Evolutionary conservation across 2,113 vertebrate genomes (phyloP).

Genomic region (Poicephalus meyeri): DNA sequence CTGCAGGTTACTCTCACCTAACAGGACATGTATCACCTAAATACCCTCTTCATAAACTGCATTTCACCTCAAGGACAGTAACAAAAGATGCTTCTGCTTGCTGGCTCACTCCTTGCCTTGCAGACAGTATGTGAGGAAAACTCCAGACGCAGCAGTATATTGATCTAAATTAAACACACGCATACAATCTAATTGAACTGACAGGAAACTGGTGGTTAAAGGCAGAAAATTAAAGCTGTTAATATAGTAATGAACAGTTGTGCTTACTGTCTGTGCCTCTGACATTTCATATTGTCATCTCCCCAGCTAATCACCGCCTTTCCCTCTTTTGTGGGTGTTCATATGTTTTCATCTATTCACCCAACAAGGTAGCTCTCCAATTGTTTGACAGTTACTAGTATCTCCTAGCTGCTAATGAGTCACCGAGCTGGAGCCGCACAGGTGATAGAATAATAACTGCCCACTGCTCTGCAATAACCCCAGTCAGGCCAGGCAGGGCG

Average conservation of each 20-base stretch:
- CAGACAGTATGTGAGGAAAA: not conserved
- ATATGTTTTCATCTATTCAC: constrained; percentile 61
- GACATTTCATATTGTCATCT: constrained; percentile 69
- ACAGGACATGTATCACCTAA: constrained; percentile 24
- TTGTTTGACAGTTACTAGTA: constrained; percentile 51
- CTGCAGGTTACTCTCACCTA: constrained; percentile 6
- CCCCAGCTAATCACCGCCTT: constrained; percentile 61
- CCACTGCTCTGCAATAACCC: fast-evolving
- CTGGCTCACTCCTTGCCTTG: not conserved
- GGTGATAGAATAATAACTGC: not conserved
- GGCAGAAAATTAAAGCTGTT: constrained; percentile 72
- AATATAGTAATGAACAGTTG: constrained; percentile 72
- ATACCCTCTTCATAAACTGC: constrained; percentile 9
- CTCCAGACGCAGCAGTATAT: constrained; percentile 45
- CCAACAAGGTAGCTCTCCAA: constrained; percentile 47
- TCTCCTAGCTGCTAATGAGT: constrained; percentile 60
- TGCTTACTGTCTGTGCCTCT: constrained; percentile 65
- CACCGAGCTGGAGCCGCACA: not conserved
- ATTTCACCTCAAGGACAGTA: constrained; percentile 46
- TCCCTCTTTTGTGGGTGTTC: constrained; percentile 58
- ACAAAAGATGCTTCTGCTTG: not conserved
- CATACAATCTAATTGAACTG: constrained; percentile 56
- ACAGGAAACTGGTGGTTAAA: constrained; percentile 68
- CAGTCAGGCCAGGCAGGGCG: not conserved
- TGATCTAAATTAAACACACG: constrained; percentile 70